Percentiles rank a stretch among this genome's conserved stretches.
phyloP scores from a whole-genome alignment of 1,140 invertebrate species.

The Elysia chlorotica region DNA sequence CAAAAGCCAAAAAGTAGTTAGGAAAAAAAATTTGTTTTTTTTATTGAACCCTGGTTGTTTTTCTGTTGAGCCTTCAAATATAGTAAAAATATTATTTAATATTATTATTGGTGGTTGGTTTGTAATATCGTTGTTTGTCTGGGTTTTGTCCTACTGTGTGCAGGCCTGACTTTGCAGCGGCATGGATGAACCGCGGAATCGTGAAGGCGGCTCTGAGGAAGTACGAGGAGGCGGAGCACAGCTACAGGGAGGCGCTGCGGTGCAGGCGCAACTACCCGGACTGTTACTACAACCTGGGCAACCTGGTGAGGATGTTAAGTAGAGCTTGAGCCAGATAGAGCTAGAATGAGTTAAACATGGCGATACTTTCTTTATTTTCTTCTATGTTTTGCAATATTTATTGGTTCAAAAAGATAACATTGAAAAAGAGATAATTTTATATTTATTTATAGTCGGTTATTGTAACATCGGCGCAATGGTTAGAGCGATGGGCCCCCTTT shows the following conservation, averaged over 20 bases:
- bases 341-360: no score
- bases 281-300: conserved; percentile 93
- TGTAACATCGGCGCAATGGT: not conserved
- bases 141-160: no score
- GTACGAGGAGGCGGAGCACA: conserved; percentile 74
- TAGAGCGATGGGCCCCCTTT: not conserved
- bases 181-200: conserved; percentile 98
- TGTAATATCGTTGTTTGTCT: no score
- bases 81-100: not conserved
- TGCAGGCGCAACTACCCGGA: conserved; percentile 85
- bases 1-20: not conserved
- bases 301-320: conserved; percentile 71
- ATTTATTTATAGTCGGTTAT: not conserved
- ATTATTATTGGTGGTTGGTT: not conserved
- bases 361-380: not conserved
- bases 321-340: not conserved
- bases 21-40: not conserved
- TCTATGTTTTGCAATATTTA: not conserved
- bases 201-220: conserved; percentile 78
- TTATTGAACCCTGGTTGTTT: not conserved
- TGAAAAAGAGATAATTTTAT: not conserved
- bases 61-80: not conserved
- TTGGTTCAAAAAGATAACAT: no score
- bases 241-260: conserved; percentile 79
- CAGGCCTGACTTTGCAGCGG: conserved; percentile 87